A percentile compares a stretch with the other conserved stretches of the same genome.
phyloP scores from a whole-genome alignment of 1,140 invertebrate genomes.

The Drosophila ficusphila region DNA sequence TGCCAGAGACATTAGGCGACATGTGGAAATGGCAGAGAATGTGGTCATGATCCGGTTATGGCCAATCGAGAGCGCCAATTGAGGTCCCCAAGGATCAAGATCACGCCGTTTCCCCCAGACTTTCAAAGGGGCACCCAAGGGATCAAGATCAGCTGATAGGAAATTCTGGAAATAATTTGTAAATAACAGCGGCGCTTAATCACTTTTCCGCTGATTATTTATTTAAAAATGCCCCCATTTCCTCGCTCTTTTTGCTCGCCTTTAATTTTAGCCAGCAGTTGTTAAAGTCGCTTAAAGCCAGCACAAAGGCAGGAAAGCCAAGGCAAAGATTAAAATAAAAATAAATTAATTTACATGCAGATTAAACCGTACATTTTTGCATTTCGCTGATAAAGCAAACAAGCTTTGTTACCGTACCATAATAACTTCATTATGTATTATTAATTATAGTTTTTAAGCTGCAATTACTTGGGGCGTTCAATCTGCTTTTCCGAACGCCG shows the following conservation, averaged over 20 bases:
- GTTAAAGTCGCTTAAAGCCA: conserved; percentile 14
- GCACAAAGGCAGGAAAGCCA: conserved; percentile 18
- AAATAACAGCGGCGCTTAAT: not conserved
- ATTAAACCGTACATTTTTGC: conserved; percentile 16
- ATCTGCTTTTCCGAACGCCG: not conserved
- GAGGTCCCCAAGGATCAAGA: conserved; percentile 4
- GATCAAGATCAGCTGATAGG: conserved; percentile 5
- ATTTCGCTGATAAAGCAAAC: conserved; percentile 6
- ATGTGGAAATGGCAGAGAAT: conserved; percentile 17
- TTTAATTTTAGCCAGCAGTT: conserved; percentile 26
- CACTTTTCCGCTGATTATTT: not conserved
- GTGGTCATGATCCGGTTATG: conserved; percentile 22
- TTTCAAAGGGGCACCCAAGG: not conserved
- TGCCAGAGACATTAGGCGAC: conserved; percentile 43
- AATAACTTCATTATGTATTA: conserved; percentile 35
- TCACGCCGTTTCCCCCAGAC: not conserved
- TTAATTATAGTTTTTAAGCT: conserved; percentile 50
- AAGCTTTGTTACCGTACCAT: not conserved
- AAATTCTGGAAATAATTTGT: not conserved
- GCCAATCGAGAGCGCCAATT: conserved; percentile 12
- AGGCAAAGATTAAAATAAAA: conserved; percentile 37
- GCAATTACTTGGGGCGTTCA: conserved; percentile 26
- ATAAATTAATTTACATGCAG: conserved; percentile 40
- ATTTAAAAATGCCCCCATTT: not conserved
- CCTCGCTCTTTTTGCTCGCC: not conserved